Conservation (phyloP, 2,797 vertebrate genomes). For the Sebastes hopkinsi region DNA sequence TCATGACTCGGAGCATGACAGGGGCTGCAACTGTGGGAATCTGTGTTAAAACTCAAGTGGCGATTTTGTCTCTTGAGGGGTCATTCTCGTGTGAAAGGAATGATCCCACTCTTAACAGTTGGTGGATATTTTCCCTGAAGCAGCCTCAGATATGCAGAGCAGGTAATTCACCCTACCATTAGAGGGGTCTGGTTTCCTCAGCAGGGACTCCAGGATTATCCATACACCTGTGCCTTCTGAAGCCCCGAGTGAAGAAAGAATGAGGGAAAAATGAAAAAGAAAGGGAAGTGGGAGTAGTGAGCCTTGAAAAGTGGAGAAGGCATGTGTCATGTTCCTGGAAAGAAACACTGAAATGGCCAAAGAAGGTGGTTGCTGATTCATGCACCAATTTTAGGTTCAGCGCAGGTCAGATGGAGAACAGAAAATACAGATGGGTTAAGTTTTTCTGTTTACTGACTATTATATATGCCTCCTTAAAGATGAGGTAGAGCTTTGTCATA, state of each 20-base stretch:
- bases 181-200: conserved; percentile 32
- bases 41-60: conserved; percentile 36
- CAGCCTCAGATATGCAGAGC: conserved; percentile 23
- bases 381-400: conserved; percentile 6
- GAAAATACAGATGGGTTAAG: neutral
- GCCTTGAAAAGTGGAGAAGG: conserved; percentile 41
- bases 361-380: conserved; percentile 60
- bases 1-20: conserved; percentile 38
- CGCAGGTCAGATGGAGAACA: conserved; percentile 26
- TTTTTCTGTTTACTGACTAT: conserved; percentile 4
- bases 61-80: conserved; percentile 31
- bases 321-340: conserved; percentile 55
- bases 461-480: neutral
- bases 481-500: conserved; percentile 10
- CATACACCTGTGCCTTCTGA: conserved; percentile 53
- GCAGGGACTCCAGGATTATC: conserved; percentile 46
- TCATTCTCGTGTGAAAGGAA: conserved; percentile 30
- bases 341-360: conserved; percentile 51
- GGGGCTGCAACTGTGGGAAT: conserved; percentile 39
- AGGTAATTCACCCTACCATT: conserved; percentile 22
- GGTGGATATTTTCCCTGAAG: conserved; percentile 24
- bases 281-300: conserved; percentile 22
- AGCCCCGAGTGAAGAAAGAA: conserved; percentile 22
- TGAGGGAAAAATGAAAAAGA: neutral
- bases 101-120: conserved; percentile 31